These are phyloP conservation scores for Ovis canadensis DNA, from an alignment of 2,113 vertebrate species.

Conservation along the genomic window DNA sequence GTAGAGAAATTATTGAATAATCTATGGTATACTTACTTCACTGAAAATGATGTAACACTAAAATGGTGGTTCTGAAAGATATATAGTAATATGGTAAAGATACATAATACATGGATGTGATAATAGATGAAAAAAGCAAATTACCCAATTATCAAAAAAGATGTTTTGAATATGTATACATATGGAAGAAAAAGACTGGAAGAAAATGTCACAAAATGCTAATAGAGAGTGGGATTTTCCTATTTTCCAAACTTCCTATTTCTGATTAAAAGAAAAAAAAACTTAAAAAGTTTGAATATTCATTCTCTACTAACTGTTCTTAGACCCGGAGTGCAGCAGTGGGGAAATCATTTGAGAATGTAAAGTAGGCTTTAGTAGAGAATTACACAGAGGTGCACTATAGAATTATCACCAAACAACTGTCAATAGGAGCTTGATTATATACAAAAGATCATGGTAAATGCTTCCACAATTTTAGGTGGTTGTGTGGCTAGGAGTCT, in stretches of 20 bases:
- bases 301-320: neutral
- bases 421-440: neutral
- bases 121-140: neutral
- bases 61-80: neutral
- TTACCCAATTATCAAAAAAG: neutral
- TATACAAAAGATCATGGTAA: neutral
- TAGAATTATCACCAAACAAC: neutral
- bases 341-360: neutral
- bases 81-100: neutral
- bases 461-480: neutral
- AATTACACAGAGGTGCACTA: neutral
- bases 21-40: neutral
- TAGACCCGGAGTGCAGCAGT: neutral
- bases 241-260: neutral
- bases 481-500: neutral
- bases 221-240: neutral
- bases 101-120: neutral
- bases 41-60: neutral
- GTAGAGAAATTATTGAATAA: neutral
- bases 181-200: neutral
- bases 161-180: neutral
- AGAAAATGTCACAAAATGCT: neutral
- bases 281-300: neutral
- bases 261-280: neutral
- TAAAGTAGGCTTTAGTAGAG: neutral